These are phyloP conservation scores for Elysia crispata DNA, from an alignment of 2,888 invertebrate genomes.

Conservation along the genomic window DNA sequence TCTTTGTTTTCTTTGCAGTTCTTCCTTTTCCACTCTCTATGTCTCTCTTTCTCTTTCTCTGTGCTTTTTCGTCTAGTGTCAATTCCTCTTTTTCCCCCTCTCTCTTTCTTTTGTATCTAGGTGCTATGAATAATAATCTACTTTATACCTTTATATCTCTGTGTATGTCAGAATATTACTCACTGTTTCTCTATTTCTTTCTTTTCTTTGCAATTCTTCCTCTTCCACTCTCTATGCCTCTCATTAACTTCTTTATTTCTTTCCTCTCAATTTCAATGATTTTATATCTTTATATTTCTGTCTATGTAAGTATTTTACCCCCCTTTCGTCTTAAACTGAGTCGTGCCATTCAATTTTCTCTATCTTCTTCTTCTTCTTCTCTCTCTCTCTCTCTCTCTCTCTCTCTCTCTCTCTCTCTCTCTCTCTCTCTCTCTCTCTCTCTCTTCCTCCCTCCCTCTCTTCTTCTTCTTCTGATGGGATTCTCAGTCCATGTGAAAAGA, in stretches of 20 bases:
- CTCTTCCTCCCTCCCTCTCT: no score
- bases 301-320: no score
- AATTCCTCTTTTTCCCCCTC: slow-evolving; percentile 6
- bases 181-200: background rate
- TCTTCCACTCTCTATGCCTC: background rate
- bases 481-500: no score
- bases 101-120: background rate
- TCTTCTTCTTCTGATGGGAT: no score
- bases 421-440: slow-evolving; percentile 3
- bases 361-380: no score
- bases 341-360: no score
- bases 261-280: background rate
- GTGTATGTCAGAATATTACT: background rate
- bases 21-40: slow-evolving; percentile 5
- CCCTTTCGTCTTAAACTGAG: no score
- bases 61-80: no score
- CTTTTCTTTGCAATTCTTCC: background rate
- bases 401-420: slow-evolving; percentile 13
- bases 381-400: slow-evolving; percentile 9
- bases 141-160: no score
- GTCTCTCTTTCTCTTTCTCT: slow-evolving; percentile 15
- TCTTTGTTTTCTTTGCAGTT: no score
- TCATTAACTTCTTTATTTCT: background rate
- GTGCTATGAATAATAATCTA: no score
- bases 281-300: no score